These are phyloP conservation scores for Sorex fumeus DNA, from an alignment of 2,113 vertebrate genomes.

Conservation along the genomic window DNA sequence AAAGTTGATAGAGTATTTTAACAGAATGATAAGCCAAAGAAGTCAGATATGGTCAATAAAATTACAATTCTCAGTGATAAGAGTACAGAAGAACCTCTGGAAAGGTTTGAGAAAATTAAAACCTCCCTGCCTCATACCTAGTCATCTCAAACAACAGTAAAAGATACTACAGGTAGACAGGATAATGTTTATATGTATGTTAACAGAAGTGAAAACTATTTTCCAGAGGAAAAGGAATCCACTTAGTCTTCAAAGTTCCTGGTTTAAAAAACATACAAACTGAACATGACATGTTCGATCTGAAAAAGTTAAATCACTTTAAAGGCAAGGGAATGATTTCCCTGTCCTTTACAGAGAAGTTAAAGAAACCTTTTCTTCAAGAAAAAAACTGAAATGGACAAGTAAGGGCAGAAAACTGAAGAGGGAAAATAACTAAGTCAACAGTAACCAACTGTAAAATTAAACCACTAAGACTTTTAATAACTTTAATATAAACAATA, in stretches of 20 bases:
- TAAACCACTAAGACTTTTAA: neutral
- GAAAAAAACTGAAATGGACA: slow-evolving; percentile 54
- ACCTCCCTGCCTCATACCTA: neutral
- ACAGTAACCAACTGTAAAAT: neutral
- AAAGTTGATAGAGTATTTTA: slow-evolving; percentile 38
- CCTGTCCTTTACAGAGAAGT: slow-evolving; percentile 3
- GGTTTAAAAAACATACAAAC: slow-evolving; percentile 14
- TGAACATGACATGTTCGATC: slow-evolving; percentile 4
- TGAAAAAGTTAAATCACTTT: slow-evolving; percentile 15
- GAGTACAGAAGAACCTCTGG: neutral
- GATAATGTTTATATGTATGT: neutral
- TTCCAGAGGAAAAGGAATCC: slow-evolving; percentile 50
- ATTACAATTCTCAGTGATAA: neutral
- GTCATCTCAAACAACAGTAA: neutral
- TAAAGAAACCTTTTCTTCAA: slow-evolving; percentile 46
- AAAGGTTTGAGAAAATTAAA: neutral
- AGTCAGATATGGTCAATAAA: neutral
- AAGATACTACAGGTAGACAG: neutral
- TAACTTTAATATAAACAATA: neutral
- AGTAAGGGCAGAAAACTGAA: slow-evolving; percentile 43
- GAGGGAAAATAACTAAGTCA: slow-evolving; percentile 53
- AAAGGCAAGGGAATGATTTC: slow-evolving; percentile 6
- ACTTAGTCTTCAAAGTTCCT: neutral
- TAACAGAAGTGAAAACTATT: neutral
- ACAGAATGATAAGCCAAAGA: slow-evolving; percentile 12